Evolutionary conservation across 2,888 invertebrate species (phyloP).

Genomic region (Yponomeuta cagnagella): DNA sequence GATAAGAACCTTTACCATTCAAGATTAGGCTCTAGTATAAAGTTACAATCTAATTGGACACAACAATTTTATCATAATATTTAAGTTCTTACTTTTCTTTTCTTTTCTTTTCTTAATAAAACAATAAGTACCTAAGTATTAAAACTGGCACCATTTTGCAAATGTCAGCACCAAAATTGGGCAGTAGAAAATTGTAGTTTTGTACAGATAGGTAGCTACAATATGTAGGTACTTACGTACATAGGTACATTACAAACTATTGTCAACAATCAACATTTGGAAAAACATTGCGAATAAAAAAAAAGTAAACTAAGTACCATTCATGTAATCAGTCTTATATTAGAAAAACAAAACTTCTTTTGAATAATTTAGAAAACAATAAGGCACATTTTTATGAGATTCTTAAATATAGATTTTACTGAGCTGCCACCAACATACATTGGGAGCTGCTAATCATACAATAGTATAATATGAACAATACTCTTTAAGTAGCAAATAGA

Average conservation of each 20-base stretch:
- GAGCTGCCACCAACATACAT: neutral
- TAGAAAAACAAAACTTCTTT: conserved; percentile 17
- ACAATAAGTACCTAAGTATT: neutral
- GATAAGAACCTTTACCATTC: neutral
- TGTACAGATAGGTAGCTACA: neutral
- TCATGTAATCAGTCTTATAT: conserved; percentile 45
- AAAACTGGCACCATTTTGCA: neutral
- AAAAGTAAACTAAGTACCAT: neutral
- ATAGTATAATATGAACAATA: neutral
- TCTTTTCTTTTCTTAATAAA: neutral
- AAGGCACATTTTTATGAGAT: neutral
- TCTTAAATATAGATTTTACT: neutral
- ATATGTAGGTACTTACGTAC: too few species aligned
- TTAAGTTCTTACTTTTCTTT: neutral
- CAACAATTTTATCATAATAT: neutral
- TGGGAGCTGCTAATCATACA: neutral
- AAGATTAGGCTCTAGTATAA: neutral
- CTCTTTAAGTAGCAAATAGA: neutral
- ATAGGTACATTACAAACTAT: too few species aligned
- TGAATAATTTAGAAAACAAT: neutral
- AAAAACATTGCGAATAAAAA: neutral
- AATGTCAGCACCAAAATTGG: neutral
- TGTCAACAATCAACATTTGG: too few species aligned
- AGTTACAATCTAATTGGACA: neutral
- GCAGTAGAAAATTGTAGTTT: neutral